Evolutionary conservation across 2,888 invertebrate genomes (phyloP).

Genomic region (Nymphalis urticae): DNA sequence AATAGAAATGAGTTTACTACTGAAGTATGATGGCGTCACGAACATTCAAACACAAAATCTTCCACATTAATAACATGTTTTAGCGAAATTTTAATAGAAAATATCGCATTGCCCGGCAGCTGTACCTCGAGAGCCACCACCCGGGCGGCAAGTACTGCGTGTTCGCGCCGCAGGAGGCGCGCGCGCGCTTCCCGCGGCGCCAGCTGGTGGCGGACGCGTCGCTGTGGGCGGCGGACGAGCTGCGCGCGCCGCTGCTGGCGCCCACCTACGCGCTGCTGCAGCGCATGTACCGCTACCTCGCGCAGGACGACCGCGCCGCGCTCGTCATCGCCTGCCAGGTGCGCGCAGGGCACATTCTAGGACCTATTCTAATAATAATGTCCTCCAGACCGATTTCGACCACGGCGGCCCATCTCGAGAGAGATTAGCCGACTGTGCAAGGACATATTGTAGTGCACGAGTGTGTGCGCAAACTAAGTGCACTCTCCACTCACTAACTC

Average conservation of each 20-base stretch:
- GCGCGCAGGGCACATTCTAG: conserved; percentile 50
- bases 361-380: background rate
- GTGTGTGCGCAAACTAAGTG: too few relatives aligned
- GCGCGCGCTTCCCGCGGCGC: conserved; percentile 80
- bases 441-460: too few relatives aligned
- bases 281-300: conserved; percentile 93
- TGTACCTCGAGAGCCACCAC: conserved; percentile 89
- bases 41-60: too few relatives aligned
- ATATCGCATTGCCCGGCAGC: conserved; percentile 49
- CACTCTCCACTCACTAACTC: too few relatives aligned
- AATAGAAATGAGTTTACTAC: too few relatives aligned
- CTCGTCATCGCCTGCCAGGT: conserved; percentile 92
- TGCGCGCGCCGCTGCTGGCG: conserved; percentile 89
- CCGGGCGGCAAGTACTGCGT: conserved; percentile 89
- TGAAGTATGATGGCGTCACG: too few relatives aligned
- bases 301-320: conserved; percentile 90
- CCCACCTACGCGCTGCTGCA: conserved; percentile 91
- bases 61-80: too few relatives aligned
- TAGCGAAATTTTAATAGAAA: too few relatives aligned
- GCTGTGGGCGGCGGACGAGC: conserved; percentile 84
- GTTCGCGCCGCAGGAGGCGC: conserved; percentile 88
- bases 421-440: too few relatives aligned
- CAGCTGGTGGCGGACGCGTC: conserved; percentile 82
- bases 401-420: too few relatives aligned
- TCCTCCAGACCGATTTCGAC: too few relatives aligned